These are phyloP conservation scores for Crioceris asparagi DNA, from an alignment of 2,888 invertebrate species.

Conservation along the genomic window DNA sequence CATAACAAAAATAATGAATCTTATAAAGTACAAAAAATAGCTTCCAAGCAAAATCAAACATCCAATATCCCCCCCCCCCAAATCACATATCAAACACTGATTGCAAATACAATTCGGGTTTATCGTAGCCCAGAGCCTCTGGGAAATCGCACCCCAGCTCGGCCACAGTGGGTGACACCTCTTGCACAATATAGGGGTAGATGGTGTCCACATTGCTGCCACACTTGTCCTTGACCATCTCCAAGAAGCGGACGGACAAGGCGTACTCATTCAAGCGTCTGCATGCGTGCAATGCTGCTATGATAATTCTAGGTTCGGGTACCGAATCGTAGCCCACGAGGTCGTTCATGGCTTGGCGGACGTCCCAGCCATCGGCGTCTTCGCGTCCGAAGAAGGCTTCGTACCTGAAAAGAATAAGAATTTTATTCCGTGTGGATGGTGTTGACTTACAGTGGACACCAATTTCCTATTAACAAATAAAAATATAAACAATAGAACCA, in stretches of 20 bases:
- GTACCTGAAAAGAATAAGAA: too few species aligned
- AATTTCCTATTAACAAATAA: too few species aligned
- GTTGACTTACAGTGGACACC: too few species aligned
- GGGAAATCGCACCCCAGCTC: slow-evolving; percentile 90
- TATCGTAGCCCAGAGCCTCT: slow-evolving; percentile 92
- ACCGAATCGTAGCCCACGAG: slow-evolving; percentile 46
- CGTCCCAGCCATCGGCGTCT: slow-evolving; percentile 80
- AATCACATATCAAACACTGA: neutral
- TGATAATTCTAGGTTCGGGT: slow-evolving; percentile 48
- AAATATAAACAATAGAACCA: too few species aligned
- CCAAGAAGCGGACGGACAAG: slow-evolving; percentile 65
- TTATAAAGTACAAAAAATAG: too few species aligned
- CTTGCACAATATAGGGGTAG: slow-evolving; percentile 79
- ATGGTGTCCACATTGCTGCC: slow-evolving; percentile 61
- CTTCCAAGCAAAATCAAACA: too few species aligned
- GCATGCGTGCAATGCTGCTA: slow-evolving; percentile 50
- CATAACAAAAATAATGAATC: too few species aligned
- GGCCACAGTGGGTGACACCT: slow-evolving; percentile 79
- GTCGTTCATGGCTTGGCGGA: slow-evolving; percentile 46
- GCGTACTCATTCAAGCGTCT: slow-evolving; percentile 55
- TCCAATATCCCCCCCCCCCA: too few species aligned
- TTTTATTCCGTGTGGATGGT: too few species aligned
- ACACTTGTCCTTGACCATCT: slow-evolving; percentile 83
- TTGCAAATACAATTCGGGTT: slow-evolving; percentile 78
- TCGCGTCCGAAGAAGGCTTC: slow-evolving; percentile 71